Evolutionary conservation across 2,888 invertebrate genomes (phyloP), one percentile per base, ranked within the genome.

Genomic region (Pomacea canaliculata): DNA sequence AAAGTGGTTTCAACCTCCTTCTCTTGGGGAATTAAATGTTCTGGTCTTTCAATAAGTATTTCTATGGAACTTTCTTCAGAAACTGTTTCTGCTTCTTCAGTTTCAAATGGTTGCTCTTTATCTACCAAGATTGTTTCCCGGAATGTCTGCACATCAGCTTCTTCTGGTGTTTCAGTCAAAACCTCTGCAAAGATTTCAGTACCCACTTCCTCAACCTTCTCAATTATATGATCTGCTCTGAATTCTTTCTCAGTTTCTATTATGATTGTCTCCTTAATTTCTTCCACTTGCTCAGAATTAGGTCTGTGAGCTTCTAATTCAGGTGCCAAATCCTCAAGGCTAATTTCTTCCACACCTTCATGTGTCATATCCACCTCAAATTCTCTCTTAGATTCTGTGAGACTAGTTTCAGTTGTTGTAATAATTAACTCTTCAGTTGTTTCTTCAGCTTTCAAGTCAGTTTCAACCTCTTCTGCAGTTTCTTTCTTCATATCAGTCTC

Each of bases 341-440:
- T 56, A 13, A 71, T 56, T 7, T 68, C 51, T 19, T 63, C 74
- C 9, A 68, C 69, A 10, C 65, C 51, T 67, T 79, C 79, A 51
- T 72, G 37, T 3, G 59, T n/a, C 1, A 80, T 76, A 68, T 83
- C 82, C 63, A 81, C 81, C 76, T 84, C 83, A 49, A 81, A 77
- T 13, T 81, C 72, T 19, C 80, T 79, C 62, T 82, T 80, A 46
- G 78, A 79, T 51, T 83, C 83, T 19, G 82, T 71, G 12, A 77
- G 73, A 16, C 79, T 78, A 23, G 70, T 75, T 62, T 80, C 78
- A 16, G 65, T 51, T 27, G 67, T 66, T 37, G 73, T 78, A 63
- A 73, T 73, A 75, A 84, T 81, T n/a, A 73, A 73, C 19, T 81
- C 78, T 66, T 73, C 66, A 51, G 77, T 70, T 19, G 70, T 51